Evolutionary conservation across 2,888 invertebrate genomes (phyloP), one percentile per base, ranked within the genome.

Genomic region (Drosophila dives): DNA sequence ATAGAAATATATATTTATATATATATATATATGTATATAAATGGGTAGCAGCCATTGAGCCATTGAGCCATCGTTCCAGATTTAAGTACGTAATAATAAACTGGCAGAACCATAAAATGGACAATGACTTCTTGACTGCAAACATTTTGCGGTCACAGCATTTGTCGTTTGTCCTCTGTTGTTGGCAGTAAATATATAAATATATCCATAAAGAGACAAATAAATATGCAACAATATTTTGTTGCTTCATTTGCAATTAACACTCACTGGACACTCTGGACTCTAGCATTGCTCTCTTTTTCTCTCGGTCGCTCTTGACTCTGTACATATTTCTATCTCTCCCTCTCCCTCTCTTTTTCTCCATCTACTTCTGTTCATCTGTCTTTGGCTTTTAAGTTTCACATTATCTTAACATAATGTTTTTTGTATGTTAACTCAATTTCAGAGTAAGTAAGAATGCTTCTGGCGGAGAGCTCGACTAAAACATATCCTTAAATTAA

Each of bases 51-150:
- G 45, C 45, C 45, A 45, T 26, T 75, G 58, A 66, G 66, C 64
- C 69, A 64, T 70, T 70, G 73, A 64, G 67, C 70, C 60, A 72
- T 51, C 68, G 63, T 70, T 72, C 73, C 29, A 64, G 64, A 54
- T 67, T 62, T 65, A 77, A 80, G 80, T 66, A 71, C 68, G 75
- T 72, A 72, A 80, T 81, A 80, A 83, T 81, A 74, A 75, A 80
- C 80, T 75, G 72, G 51, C 59, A 50, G 67, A 42, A 51, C 68
- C 67, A 82, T 81, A 82, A 81, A 81, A 80, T 83, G 77, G 77
- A 67, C 66, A 64, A 78, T 86, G 77, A 83, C 84, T 88, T 86
- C 83, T 81, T 86, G 73, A 83, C 84, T 88, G 84, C 89, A 84
- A 83, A 88, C 89, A 84, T 86, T 83, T 69, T 86, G 84, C 56